Base-by-base conservation (phyloP, 1,140 invertebrate genomes). In the Orius insidiosus region DNA sequence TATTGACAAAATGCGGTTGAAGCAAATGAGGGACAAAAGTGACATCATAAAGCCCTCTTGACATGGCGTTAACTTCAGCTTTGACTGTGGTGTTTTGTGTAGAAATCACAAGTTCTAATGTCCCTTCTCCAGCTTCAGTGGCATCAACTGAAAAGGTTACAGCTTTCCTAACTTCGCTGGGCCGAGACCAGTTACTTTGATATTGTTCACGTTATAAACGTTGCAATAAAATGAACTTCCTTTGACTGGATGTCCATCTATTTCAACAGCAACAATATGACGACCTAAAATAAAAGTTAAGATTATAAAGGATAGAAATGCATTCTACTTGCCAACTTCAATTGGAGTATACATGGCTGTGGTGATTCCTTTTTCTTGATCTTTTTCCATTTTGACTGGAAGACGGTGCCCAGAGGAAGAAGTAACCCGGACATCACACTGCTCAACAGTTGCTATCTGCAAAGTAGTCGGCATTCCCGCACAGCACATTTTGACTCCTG, bases 71-170 rank as follows among this genome's bases (percentile, higher is more conserved):
- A 3, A 89, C 85, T 63, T 86, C 81, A 0, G 82, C 83, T 58
- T 86, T 86, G 3, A 86, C 82, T 2, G 83, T 86, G 47, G 82
- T 83, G 38, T 85, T 82, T 33, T 83, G 78, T 0, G 86, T 92
- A 31, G 85, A 93, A 0, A 97, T 88, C 0, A 94, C 88, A 2
- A 97, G 67, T 59, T 96, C 92, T 1, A 97, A 67, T 1, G 92
- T 95, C 8, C 93, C 93, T 63, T 95, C 89, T 0, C 93, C 93
- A 16, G 92, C 92, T 56, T 89, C 81, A 0, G 87, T 88, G 1
- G 92, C 90, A 67, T 98, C 90, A 32, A 97, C 92, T 54, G 80
- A 85, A 59, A 92, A 89, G 0, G 85, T 89, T 1, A 85, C 79
- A 2, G 85, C 80, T 55, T 85, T 80, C 0, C 84, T n/a, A n/a